Conservation (phyloP, 2,888 invertebrate species). For the Empis stercorea region DNA sequence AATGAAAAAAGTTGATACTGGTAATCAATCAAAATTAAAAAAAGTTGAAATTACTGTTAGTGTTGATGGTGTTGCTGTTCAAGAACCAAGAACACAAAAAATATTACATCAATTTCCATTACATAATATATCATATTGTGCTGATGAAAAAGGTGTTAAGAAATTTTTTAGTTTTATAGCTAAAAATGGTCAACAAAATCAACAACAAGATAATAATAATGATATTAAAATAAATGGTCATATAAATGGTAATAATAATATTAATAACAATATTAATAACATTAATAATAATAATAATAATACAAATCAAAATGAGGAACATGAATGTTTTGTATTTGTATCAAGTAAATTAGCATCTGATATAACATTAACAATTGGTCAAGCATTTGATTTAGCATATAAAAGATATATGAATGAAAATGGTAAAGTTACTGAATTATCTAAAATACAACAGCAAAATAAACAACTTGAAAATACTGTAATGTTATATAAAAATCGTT, state of each 20-base stretch:
- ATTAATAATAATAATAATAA: slow-evolving; percentile 12
- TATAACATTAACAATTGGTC: slow-evolving; percentile 94
- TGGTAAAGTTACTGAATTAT: slow-evolving; percentile 75
- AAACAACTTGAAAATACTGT: slow-evolving; percentile 79
- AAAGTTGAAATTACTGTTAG: slow-evolving; percentile 95
- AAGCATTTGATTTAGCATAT: slow-evolving; percentile 96
- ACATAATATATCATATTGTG: slow-evolving; percentile 96
- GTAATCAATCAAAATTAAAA: slow-evolving; percentile 63
- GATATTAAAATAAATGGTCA: slow-evolving; percentile 11
- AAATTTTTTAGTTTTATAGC: slow-evolving; percentile 64
- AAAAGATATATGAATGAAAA: slow-evolving; percentile 86
- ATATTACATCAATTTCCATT: slow-evolving; percentile 91
- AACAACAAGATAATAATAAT: slow-evolving; percentile 12
- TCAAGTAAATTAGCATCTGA: slow-evolving; percentile 96
- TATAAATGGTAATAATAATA: slow-evolving; percentile 13
- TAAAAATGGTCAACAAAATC: slow-evolving; percentile 20
- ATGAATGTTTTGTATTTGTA: slow-evolving; percentile 94
- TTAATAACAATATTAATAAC: slow-evolving; percentile 11
- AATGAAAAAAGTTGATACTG: slow-evolving; percentile 79
- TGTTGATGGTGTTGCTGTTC: slow-evolving; percentile 89
- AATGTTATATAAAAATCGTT: slow-evolving; percentile 65
- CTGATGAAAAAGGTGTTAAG: slow-evolving; percentile 96
- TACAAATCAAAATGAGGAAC: slow-evolving; percentile 52
- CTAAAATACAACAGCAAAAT: slow-evolving; percentile 78
- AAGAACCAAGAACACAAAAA: slow-evolving; percentile 60